phyloP scores from a whole-genome alignment of 2,888 invertebrate species.

The Onchidella celtica region DNA sequence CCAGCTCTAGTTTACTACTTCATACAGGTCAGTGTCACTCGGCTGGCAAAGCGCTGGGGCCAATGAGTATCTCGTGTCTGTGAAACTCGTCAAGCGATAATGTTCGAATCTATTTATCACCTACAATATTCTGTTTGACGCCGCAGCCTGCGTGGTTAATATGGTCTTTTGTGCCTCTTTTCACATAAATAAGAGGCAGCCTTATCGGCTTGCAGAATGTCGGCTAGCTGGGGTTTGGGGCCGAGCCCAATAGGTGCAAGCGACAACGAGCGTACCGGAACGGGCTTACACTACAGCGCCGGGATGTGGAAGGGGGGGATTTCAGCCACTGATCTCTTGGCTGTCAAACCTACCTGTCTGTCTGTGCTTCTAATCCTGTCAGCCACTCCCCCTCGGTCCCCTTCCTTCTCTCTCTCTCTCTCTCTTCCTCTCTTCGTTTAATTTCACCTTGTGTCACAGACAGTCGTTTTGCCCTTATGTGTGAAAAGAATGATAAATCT shows the following conservation, averaged over 20 bases:
- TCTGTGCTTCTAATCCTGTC: not conserved
- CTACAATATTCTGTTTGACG: slow-evolving; percentile 5
- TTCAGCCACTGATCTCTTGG: not conserved
- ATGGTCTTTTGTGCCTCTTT: slow-evolving; percentile 1
- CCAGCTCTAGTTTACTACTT: no score
- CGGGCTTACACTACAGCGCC: not conserved
- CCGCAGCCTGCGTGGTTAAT: not conserved
- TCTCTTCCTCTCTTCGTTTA: no score
- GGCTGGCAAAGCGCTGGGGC: no score
- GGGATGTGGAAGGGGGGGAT: no score
- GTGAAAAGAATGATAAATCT: no score
- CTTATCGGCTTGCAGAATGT: slow-evolving; percentile 14
- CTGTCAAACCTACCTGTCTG: slow-evolving; percentile 22
- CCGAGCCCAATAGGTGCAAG: slow-evolving; percentile 14
- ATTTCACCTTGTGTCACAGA: no score
- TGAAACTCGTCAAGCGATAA: not conserved
- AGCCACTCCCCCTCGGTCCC: not conserved
- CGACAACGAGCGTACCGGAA: no score
- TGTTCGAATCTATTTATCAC: slow-evolving; percentile 1
- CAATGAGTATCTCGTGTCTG: not conserved
- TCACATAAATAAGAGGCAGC: not conserved
- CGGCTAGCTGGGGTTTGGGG: not conserved
- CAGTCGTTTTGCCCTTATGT: not conserved
- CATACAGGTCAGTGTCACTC: no score
- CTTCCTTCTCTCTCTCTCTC: not conserved